Evolutionary conservation across 2,113 vertebrate genomes (phyloP), one percentile per base, ranked within the genome.

Genomic region (Mugil cephalus): DNA sequence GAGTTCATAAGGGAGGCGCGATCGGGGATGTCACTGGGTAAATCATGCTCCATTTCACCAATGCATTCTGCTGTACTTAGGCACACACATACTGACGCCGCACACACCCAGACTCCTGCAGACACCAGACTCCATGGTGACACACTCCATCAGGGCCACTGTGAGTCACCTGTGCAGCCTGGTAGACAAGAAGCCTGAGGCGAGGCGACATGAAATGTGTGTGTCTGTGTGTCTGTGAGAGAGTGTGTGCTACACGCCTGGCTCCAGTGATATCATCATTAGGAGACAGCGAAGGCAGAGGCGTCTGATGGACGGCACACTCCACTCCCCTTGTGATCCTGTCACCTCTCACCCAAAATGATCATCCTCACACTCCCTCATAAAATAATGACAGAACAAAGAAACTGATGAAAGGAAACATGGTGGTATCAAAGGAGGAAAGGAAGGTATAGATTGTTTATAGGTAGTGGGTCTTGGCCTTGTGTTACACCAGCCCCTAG

Each of bases 1-100:
- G 93, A 95, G 91, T 94, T 94, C 92, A 95, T 93, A 86, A 90
- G 86, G 87, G 87, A 85, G 73, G 69, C 39, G 60, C 74, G 67
- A 75, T 87, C 65, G 36, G 52, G 63, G 74, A 82, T 54, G 83
- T 86, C 83, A 86, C 21, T 39, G 64, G 71, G 78, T 90, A 91
- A 87, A 84, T 91, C 88, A 87, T 8, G 71, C 69, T 83, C 82
- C 70, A 47, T 83, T 89, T 91, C 80, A 40, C 48, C 61, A 2
- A 38, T 58, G 63, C 70, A 39, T 62, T 63, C 34, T 14, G 50
- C 79, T 43, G 62, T 54, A 55, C 68, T 47, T 38, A 24, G 14
- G 67, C 18, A 80, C 69, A 77, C 62, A 73, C 72, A 73, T 69
- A 43, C 68, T 71, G 86, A 91, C 84, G 77, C 79, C 83, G 86